Percentiles rank a stretch among this genome's conserved stretches.
Evolutionary conservation across 2,113 vertebrate genomes (phyloP).

Genomic region (Nipponia nippon): DNA sequence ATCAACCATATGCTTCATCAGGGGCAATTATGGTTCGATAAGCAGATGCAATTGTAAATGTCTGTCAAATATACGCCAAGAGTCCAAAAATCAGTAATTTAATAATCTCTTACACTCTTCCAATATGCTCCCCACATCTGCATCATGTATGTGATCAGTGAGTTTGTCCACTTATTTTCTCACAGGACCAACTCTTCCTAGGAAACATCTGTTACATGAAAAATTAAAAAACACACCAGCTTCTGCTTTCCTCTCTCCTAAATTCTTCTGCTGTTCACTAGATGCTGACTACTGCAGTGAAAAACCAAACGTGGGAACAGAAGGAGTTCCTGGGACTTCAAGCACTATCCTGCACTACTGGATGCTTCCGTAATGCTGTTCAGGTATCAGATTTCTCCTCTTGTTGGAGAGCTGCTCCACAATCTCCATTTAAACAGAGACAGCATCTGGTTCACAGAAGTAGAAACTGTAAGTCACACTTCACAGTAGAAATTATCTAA

Average conservation of each 20-base stretch:
- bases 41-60: neutral
- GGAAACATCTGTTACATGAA: neutral
- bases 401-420: neutral
- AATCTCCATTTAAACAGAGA: neutral
- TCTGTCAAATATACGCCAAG: neutral
- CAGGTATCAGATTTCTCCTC: neutral
- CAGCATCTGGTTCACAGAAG: neutral
- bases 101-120: neutral
- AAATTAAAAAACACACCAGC: neutral
- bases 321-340: neutral
- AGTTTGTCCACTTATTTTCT: neutral
- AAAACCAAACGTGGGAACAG: neutral
- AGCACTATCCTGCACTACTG: neutral
- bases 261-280: neutral
- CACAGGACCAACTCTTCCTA: neutral
- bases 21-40: neutral
- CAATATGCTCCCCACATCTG: neutral
- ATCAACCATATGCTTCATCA: neutral
- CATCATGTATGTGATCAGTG: neutral
- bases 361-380: neutral
- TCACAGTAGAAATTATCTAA: neutral
- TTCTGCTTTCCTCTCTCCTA: neutral
- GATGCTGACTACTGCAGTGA: neutral
- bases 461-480: neutral
- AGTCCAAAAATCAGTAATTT: neutral